These are phyloP conservation scores for Takifugu flavidus DNA, from an alignment of 2,113 vertebrate genomes.

Conservation along the genomic window DNA sequence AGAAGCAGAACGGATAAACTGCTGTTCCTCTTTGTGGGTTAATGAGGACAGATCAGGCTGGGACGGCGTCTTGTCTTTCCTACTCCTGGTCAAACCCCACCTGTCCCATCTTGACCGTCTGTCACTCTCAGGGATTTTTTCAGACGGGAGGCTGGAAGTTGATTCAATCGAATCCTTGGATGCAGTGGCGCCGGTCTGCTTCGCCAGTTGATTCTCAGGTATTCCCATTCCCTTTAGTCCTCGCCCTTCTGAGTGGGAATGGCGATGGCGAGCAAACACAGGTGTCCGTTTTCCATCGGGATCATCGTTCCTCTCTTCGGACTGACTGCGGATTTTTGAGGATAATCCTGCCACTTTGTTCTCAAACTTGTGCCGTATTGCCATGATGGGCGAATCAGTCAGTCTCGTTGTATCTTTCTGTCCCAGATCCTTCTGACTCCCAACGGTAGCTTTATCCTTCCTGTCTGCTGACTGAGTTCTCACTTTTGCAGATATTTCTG, in stretches of 20 bases:
- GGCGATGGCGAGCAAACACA: conserved; percentile 78
- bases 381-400: conserved; percentile 78
- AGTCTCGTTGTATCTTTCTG: conserved; percentile 51
- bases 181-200: conserved; percentile 61
- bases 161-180: conserved; percentile 90
- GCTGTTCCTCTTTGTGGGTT: conserved; percentile 72
- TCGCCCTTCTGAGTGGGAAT: conserved; percentile 85
- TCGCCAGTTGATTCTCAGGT: conserved; percentile 80
- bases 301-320: conserved; percentile 73
- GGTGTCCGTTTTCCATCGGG: conserved; percentile 70
- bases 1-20: conserved; percentile 78
- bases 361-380: conserved; percentile 83
- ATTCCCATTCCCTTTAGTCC: conserved; percentile 79
- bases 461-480: conserved; percentile 80
- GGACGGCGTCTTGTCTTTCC: conserved; percentile 81
- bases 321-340: conserved; percentile 80
- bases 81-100: conserved; percentile 84
- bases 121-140: conserved; percentile 67
- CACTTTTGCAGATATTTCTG: conserved; percentile 81
- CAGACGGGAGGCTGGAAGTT: conserved; percentile 76
- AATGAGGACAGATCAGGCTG: conserved; percentile 79
- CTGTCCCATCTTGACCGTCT: conserved; percentile 83
- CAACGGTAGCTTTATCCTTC: conserved; percentile 62
- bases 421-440: conserved; percentile 41
- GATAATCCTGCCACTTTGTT: conserved; percentile 82